Evolutionary conservation across 2,113 vertebrate genomes (phyloP).

Genomic region (Noctilio leporinus): DNA sequence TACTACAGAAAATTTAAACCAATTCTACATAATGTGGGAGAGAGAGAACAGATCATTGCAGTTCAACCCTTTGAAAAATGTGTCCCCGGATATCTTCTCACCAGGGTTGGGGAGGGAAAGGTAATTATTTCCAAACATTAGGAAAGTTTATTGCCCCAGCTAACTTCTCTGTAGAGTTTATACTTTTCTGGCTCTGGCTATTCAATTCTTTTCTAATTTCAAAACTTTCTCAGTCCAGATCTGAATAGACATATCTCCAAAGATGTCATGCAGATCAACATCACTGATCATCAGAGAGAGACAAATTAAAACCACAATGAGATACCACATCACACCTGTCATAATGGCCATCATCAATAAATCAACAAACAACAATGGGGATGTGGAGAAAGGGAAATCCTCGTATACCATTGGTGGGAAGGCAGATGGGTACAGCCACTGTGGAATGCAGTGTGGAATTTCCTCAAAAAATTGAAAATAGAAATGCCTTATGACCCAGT

Average conservation of each 20-base stretch:
- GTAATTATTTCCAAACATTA: not conserved
- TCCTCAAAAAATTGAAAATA: not conserved
- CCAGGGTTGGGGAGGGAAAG: not conserved
- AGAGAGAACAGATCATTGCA: not conserved
- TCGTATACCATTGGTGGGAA: not conserved
- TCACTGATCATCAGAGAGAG: not conserved
- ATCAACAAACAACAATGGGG: not conserved
- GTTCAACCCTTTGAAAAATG: not conserved
- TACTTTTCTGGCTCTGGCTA: not conserved
- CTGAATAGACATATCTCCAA: not conserved
- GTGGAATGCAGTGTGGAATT: no score
- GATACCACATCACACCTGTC: not conserved
- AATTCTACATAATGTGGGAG: not conserved
- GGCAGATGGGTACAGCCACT: not conserved
- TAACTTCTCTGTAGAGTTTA: not conserved
- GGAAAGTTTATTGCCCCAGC: not conserved
- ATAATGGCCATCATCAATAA: not conserved
- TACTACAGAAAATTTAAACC: not conserved
- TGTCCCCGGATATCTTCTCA: not conserved
- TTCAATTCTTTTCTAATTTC: not conserved
- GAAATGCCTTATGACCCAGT: not conserved
- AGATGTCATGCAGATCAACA: not conserved
- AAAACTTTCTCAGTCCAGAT: not conserved
- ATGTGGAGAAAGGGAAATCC: not conserved
- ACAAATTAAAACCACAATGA: not conserved